Percentiles rank a stretch among this genome's conserved stretches.
Evolutionary conservation across 2,113 vertebrate species (phyloP).

Genomic region (Tinamus guttatus): DNA sequence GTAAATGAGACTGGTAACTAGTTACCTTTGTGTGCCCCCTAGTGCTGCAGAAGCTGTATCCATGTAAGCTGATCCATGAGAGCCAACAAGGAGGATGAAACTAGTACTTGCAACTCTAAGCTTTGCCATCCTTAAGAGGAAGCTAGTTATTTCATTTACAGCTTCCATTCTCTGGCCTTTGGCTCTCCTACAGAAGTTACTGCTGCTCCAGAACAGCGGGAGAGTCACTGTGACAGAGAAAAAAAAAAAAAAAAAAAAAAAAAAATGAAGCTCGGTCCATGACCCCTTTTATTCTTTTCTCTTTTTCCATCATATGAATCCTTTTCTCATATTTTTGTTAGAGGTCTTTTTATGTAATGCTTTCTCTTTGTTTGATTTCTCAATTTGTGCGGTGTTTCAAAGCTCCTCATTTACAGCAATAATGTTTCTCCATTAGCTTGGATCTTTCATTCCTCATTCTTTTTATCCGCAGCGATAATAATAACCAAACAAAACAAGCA

Average conservation of each 20-base stretch:
- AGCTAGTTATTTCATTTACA: not conserved
- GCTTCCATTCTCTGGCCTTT: not conserved
- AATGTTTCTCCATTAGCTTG: not conserved
- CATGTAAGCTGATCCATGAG: rapidly evolving
- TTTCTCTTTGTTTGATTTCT: not conserved
- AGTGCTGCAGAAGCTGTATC: not conserved
- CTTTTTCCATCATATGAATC: not conserved
- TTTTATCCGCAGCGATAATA: constrained; percentile 17
- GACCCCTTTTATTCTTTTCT: rapidly evolving
- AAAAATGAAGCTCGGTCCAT: not conserved
- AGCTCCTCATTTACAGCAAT: not conserved
- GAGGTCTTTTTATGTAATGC: not conserved
- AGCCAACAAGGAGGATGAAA: rapidly evolving
- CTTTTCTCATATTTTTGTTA: not conserved
- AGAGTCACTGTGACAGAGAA: rapidly evolving
- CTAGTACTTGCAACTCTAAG: not conserved
- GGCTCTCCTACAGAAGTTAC: not conserved
- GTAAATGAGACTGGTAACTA: not conserved
- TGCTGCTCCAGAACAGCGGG: rapidly evolving
- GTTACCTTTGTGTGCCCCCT: rapidly evolving
- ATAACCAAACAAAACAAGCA: constrained; percentile 24
- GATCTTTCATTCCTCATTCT: not conserved
- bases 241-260: no score
- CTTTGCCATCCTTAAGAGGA: not conserved
- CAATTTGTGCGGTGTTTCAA: not conserved